Evolutionary conservation across 2,113 vertebrate genomes (phyloP).

Genomic region (Forbesichthys papilliferus): DNA sequence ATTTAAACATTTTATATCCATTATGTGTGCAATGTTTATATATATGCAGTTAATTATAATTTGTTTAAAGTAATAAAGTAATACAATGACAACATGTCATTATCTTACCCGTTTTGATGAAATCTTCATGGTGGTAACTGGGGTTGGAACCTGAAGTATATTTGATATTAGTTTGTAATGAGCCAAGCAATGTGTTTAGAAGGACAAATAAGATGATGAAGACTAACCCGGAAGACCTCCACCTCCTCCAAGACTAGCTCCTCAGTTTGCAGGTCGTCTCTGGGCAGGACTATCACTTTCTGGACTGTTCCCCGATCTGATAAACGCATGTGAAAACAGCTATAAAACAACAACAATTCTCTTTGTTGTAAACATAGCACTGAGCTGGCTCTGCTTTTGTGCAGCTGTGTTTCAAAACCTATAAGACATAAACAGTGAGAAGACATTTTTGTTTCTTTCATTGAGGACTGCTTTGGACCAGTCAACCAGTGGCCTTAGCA

Average conservation of each 20-base stretch:
- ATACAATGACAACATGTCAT: not conserved
- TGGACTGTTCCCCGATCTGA: constrained; percentile 94
- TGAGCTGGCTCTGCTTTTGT: no score
- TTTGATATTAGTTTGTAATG: not conserved
- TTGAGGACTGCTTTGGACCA: no score
- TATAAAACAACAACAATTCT: not conserved
- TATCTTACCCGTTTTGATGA: constrained; percentile 92
- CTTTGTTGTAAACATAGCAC: no score
- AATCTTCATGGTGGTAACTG: constrained; percentile 96
- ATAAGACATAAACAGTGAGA: no score
- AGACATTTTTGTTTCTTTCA: no score
- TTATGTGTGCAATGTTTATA: no score
- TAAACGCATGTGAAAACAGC: constrained; percentile 1
- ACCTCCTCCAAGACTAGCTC: constrained; percentile 97
- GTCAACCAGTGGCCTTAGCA: no score
- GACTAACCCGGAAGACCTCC: constrained; percentile 91
- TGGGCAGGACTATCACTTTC: constrained; percentile 96
- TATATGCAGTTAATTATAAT: no score
- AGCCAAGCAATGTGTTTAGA: not conserved
- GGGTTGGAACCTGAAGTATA: constrained; percentile 82
- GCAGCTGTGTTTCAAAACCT: no score
- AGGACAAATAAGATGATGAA: not conserved
- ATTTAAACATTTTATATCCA: not conserved
- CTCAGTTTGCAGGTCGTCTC: constrained; percentile 93
- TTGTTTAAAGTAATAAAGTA: no score